A percentile compares a stretch with the other conserved stretches of the same genome.
Evolutionary conservation across 2,797 vertebrate genomes (phyloP).

Genomic region (Darevskia nairensis): DNA sequence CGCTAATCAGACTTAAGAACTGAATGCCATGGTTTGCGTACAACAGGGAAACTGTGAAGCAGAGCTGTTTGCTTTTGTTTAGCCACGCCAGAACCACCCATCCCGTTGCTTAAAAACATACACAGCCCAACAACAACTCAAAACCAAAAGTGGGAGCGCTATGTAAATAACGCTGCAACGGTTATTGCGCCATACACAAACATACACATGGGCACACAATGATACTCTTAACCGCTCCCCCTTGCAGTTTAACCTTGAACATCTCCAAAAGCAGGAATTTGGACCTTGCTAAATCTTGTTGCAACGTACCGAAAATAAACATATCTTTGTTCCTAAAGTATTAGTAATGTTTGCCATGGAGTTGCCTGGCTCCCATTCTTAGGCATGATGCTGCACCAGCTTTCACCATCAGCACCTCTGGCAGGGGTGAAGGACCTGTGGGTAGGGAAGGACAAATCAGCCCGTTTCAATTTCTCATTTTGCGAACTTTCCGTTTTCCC

Average conservation of each 20-base stretch:
- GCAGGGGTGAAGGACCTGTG: no score
- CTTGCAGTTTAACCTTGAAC: not conserved
- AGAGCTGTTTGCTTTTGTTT: not conserved
- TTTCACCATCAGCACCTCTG: slow-evolving; percentile 3
- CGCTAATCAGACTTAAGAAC: no score
- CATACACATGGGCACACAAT: not conserved
- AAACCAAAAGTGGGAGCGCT: not conserved
- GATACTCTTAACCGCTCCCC: not conserved
- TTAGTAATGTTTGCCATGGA: not conserved
- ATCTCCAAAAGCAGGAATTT: no score
- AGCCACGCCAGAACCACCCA: not conserved
- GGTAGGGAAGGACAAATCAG: no score
- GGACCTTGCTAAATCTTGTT: not conserved
- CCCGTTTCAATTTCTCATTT: no score
- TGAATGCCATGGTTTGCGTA: not conserved
- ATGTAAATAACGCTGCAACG: not conserved
- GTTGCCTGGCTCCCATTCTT: not conserved
- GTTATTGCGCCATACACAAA: not conserved
- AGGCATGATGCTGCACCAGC: not conserved
- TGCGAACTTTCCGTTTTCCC: no score
- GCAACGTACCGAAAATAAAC: no score
- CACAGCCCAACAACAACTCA: not conserved
- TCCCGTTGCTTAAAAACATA: not conserved
- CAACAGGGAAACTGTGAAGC: not conserved
- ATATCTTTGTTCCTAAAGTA: not conserved